Conservation (phyloP, 1,140 invertebrate genomes). For the Euborellia annulipes region DNA sequence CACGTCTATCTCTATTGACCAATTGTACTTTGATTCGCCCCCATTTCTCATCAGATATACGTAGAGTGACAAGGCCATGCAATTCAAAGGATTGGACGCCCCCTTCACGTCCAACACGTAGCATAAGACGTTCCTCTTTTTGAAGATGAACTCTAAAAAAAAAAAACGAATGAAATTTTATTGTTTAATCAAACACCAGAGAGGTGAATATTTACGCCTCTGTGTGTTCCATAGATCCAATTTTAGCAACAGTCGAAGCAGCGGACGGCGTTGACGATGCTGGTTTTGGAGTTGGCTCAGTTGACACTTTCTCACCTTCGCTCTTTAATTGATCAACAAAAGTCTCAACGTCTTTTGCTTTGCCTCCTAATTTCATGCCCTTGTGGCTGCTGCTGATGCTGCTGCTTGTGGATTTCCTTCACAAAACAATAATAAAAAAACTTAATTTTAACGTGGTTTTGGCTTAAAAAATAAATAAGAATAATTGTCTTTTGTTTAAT, state of each 20-base stretch:
- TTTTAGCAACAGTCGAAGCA: too few species aligned
- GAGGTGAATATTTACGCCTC: too few species aligned
- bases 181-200: too few species aligned
- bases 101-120: constrained; percentile 86
- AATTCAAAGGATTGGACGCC: constrained; percentile 86
- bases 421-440: too few species aligned
- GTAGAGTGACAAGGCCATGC: constrained; percentile 74
- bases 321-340: constrained; percentile 96
- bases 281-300: constrained; percentile 24
- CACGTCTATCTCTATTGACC: constrained; percentile 59
- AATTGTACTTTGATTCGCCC: constrained; percentile 70
- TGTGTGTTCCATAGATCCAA: too few species aligned
- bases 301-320: constrained; percentile 70
- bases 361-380: constrained; percentile 91
- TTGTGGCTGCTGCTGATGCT: too few species aligned
- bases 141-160: constrained; percentile 57
- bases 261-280: too few species aligned
- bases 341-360: constrained; percentile 81
- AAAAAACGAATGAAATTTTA: too few species aligned
- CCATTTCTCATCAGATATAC: constrained; percentile 76
- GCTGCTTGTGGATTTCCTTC: too few species aligned
- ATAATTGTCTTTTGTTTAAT: too few species aligned
- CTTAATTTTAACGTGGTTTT: too few species aligned
- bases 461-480: too few species aligned
- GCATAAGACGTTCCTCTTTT: constrained; percentile 74